Evolutionary conservation across 2,888 invertebrate genomes (phyloP).

Genomic region (Lingula anatina): DNA sequence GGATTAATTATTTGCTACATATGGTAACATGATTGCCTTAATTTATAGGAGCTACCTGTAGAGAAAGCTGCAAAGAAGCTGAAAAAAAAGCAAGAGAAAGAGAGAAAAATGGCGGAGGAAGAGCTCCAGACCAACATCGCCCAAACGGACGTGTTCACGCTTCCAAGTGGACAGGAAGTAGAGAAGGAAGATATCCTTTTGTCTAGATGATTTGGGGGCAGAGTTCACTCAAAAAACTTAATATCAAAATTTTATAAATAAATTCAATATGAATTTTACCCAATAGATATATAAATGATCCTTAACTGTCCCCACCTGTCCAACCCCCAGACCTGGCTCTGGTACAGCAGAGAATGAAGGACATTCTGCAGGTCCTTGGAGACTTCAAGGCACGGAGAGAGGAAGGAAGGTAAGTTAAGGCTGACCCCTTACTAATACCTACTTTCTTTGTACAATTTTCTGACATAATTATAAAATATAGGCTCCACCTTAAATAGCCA

Average conservation of each 20-base stretch:
- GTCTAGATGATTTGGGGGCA: not conserved
- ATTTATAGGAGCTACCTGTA: conserved; percentile 70
- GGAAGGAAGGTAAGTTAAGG: conserved; percentile 40
- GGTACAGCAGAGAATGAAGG: conserved; percentile 83
- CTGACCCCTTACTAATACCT: too few species aligned
- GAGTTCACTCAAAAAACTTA: not conserved
- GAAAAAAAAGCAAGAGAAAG: conserved; percentile 66
- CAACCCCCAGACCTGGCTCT: conserved; percentile 63
- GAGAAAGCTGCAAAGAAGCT: conserved; percentile 77
- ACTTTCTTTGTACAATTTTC: too few species aligned
- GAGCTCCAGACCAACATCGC: conserved; percentile 75
- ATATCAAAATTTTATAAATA: not conserved
- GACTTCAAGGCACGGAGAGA: conserved; percentile 63
- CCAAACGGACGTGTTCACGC: conserved; percentile 60
- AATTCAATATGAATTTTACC: too few species aligned
- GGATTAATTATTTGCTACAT: not conserved
- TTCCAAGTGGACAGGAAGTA: conserved; percentile 72
- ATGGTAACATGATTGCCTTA: conserved; percentile 37
- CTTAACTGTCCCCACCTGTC: conserved; percentile 21
- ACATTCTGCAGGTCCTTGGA: conserved; percentile 69
- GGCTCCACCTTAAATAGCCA: too few species aligned
- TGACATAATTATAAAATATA: too few species aligned
- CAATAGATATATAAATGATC: too few species aligned
- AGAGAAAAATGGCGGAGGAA: conserved; percentile 69
- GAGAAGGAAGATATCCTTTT: conserved; percentile 57